Base-by-base conservation (phyloP, 2,888 invertebrate genomes). In the Lepidonotus clava region DNA sequence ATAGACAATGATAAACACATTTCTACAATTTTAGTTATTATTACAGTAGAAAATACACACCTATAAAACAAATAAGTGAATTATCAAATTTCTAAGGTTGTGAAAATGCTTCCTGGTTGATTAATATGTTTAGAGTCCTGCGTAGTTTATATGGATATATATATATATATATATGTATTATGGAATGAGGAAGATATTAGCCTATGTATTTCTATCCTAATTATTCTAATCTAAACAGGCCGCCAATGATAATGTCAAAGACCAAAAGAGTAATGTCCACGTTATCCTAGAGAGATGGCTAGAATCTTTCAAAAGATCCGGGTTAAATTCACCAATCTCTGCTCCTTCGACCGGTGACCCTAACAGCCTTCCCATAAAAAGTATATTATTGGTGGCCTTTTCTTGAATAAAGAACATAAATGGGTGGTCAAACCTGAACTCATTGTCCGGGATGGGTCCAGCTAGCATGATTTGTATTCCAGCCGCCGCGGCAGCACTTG, bases 351-450 rank as follows among this genome's bases (percentile, higher is more conserved):
- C 34, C 5, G 80, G 80, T 14, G 80, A 80, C 0, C 51, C 1
- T 46, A 80, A 24, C 80, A 80, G 40, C 1, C 80, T 14, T 14
- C 80, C 80, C 51, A 80, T 51, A 24, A 80, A 80, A 6, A 80
- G 51, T 11, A 80, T 80, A 41, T 80, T 80, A n/a, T 80, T 18
- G 0, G 80, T 80, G n/a, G 46, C 80, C 51, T 80, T 80, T 1
- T 80, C 80, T 46, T 80, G 41, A n/a, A 80, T 80, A 2, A 46
- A 41, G 80, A 80, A 80, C 18, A 80, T 46, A 21, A 80, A 80
- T 5, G 80, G 80, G 24, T 46, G 41, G 46, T 80, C 80, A 28
- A 80, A 28, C 24, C 46, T 14, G 80, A 80, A 80, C 46, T 80
- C 80, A 28, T 14, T 41, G 46, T 80, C 80, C 4, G 80, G 80